A percentile compares a stretch with the other conserved stretches of the same genome.
These are phyloP conservation scores for Synanthedon myopaeformis DNA, from an alignment of 2,888 invertebrate genomes.

Conservation along the genomic window DNA sequence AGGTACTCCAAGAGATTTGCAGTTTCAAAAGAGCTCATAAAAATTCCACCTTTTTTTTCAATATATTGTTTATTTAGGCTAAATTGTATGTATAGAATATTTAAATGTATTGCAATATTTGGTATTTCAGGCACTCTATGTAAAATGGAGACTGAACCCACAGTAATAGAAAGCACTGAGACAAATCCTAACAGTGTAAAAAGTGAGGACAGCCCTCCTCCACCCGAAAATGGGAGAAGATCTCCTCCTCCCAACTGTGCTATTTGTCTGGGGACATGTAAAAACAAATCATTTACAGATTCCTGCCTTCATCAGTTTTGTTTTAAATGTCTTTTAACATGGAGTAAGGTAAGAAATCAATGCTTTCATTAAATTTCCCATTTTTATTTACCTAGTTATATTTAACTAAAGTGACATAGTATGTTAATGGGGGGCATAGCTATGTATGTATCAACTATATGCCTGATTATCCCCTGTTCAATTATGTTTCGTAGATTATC, in stretches of 20 bases:
- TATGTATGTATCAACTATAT: not conserved
- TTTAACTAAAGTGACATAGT: not conserved
- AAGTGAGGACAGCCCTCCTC: conserved; percentile 62
- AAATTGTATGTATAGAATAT: too few species aligned
- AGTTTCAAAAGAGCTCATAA: too few species aligned
- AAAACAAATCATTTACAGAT: conserved; percentile 91
- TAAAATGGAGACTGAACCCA: conserved; percentile 41
- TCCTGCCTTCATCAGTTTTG: conserved; percentile 95
- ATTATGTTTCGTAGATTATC: not conserved
- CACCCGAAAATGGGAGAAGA: conserved; percentile 37
- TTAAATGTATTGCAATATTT: too few species aligned
- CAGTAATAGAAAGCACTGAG: conserved; percentile 39
- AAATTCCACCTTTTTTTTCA: too few species aligned
- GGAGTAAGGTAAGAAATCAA: conserved; percentile 80
- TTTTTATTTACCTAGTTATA: conserved; percentile 1
- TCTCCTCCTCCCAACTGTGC: conserved; percentile 91
- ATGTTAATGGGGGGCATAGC: conserved; percentile 9
- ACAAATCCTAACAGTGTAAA: conserved; percentile 56
- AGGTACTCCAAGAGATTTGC: too few species aligned
- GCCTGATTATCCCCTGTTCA: not conserved
- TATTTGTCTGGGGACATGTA: conserved; percentile 88
- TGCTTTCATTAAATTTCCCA: not conserved
- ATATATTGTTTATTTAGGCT: too few species aligned
- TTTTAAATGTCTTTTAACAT: conserved; percentile 90
- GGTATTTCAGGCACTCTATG: too few species aligned